These are phyloP conservation scores for Maconellicoccus hirsutus DNA, from an alignment of 1,140 invertebrate genomes.

Conservation along the genomic window DNA sequence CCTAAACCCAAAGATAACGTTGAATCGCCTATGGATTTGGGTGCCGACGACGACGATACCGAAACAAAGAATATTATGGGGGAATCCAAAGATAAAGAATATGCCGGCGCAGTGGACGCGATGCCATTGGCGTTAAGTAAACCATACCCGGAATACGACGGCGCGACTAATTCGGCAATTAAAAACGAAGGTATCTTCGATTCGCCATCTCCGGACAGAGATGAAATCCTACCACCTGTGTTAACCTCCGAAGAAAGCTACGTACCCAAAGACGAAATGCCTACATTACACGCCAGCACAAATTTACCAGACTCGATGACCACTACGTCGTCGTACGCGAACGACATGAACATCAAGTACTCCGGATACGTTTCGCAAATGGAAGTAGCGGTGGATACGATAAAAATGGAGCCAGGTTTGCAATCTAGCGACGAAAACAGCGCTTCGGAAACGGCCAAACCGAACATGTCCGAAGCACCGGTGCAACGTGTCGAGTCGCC, in stretches of 20 bases:
- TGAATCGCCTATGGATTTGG: not conserved
- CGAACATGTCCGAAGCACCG: not conserved
- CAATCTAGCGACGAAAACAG: constrained; percentile 13
- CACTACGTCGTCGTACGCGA: not conserved
- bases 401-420: not conserved
- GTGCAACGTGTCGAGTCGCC: not conserved
- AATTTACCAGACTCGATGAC: not conserved
- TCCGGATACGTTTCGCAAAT: constrained; percentile 5
- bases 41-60: not conserved
- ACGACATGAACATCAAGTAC: not conserved
- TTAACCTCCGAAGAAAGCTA: constrained; percentile 12
- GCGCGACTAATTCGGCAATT: not conserved
- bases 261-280: constrained; percentile 17
- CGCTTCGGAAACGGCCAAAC: not conserved
- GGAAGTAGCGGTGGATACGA: not conserved
- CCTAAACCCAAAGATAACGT: not conserved
- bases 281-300: constrained; percentile 3
- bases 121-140: not conserved
- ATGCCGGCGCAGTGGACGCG: not conserved
- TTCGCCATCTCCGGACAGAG: not conserved
- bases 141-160: not conserved
- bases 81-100: not conserved
- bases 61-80: not conserved
- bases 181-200: constrained; percentile 1
- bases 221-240: not conserved